Evolutionary conservation across 2,113 vertebrate species (phyloP).

Genomic region (Excalfactoria chinensis): DNA sequence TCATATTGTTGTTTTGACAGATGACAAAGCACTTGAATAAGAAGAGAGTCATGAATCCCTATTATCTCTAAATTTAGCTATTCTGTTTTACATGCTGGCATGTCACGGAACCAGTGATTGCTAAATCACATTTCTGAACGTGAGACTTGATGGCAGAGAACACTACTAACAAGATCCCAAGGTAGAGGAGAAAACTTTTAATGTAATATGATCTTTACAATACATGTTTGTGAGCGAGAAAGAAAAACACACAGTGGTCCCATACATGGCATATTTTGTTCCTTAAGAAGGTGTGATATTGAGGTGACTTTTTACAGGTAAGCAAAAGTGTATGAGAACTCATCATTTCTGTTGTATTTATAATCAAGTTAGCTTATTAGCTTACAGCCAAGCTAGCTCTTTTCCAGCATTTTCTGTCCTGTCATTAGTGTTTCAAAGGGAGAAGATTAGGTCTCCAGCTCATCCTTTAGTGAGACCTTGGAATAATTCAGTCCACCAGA

Average conservation of each 20-base stretch:
- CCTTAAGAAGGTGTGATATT: neutral
- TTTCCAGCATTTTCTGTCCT: neutral
- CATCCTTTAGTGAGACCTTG: neutral
- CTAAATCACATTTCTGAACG: constrained; percentile 24
- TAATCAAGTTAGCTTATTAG: neutral
- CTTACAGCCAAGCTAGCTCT: neutral
- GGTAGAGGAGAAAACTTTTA: neutral
- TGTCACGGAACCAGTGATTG: neutral
- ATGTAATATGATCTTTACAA: neutral
- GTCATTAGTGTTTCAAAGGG: neutral
- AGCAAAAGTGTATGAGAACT: neutral
- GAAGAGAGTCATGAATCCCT: constrained; percentile 5
- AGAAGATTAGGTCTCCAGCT: neutral
- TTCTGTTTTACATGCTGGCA: neutral
- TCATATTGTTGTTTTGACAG: constrained; percentile 4
- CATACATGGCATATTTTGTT: neutral
- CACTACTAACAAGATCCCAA: neutral
- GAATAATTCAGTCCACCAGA: neutral
- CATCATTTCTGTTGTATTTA: neutral
- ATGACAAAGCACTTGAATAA: neutral
- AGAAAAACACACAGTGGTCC: no score
- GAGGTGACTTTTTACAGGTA: neutral
- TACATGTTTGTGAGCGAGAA: rapidly evolving
- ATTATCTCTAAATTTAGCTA: neutral
- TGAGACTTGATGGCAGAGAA: neutral